phyloP scores from a whole-genome alignment of 2,888 invertebrate genomes.

The Nephrotoma flavescens region DNA sequence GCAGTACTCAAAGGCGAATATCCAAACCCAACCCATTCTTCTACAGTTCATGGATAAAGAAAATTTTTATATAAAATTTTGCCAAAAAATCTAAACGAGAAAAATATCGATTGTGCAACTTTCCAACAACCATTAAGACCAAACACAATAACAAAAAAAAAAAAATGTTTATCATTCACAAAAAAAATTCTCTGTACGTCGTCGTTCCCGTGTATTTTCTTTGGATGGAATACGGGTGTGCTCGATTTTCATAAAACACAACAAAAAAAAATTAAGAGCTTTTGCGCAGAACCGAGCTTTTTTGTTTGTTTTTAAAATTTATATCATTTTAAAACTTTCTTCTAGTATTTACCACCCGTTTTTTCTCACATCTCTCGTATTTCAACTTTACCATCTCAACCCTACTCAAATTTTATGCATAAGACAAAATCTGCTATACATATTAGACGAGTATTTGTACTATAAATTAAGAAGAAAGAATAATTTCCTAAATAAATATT shows the following conservation, averaged over 20 bases:
- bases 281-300: background rate
- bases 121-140: background rate
- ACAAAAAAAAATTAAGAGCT: background rate
- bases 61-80: background rate
- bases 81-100: background rate
- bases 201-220: background rate
- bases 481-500: background rate
- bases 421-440: background rate
- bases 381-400: background rate
- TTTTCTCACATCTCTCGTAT: background rate
- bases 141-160: background rate
- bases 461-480: background rate
- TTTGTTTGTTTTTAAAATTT: background rate
- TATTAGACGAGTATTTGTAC: background rate
- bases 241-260: background rate
- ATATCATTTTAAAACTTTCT: background rate
- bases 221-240: background rate
- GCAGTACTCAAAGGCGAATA: background rate
- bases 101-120: background rate
- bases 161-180: background rate
- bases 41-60: background rate
- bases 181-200: background rate
- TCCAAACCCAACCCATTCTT: background rate
- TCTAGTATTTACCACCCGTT: background rate
- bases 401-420: background rate